A percentile compares a stretch with the other conserved stretches of the same genome.
Evolutionary conservation across 2,888 invertebrate species (phyloP).

Genomic region (Cephus pulcher): DNA sequence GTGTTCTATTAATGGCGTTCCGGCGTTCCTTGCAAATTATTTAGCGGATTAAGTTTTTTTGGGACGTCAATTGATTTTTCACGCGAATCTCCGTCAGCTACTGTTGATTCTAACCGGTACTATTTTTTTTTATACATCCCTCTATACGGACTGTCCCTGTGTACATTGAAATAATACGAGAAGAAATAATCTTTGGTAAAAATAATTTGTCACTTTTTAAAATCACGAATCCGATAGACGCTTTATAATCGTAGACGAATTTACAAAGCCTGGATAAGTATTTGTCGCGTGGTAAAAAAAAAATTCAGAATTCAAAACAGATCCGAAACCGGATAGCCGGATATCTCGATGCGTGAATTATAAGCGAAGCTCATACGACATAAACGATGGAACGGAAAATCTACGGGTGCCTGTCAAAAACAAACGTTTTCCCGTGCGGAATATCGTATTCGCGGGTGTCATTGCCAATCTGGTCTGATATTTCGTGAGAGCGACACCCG

Average conservation of each 20-base stretch:
- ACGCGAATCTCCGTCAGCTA: no score
- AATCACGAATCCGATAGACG: no score
- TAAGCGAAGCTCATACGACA: slow-evolving; percentile 29
- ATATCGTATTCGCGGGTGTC: slow-evolving; percentile 24
- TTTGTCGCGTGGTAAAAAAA: neutral
- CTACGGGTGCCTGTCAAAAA: slow-evolving; percentile 45
- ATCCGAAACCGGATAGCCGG: neutral
- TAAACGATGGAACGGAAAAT: slow-evolving; percentile 41
- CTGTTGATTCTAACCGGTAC: no score
- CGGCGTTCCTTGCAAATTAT: slow-evolving; percentile 20
- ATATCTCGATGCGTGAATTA: slow-evolving; percentile 35
- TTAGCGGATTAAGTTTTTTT: slow-evolving; percentile 12
- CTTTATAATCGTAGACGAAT: no score
- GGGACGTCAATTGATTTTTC: no score
- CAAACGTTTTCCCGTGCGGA: slow-evolving; percentile 24
- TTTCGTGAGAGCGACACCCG: slow-evolving; percentile 10
- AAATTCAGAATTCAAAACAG: slow-evolving; percentile 14
- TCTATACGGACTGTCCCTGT: no score
- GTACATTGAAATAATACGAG: no score
- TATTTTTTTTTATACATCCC: no score
- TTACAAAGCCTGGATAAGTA: no score
- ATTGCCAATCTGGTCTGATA: slow-evolving; percentile 28
- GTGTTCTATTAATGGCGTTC: slow-evolving; percentile 22
- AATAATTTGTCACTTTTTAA: no score
- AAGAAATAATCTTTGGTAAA: no score